Base-by-base conservation (phyloP, 2,113 vertebrate genomes). In the Illadopsis cleaveri region DNA sequence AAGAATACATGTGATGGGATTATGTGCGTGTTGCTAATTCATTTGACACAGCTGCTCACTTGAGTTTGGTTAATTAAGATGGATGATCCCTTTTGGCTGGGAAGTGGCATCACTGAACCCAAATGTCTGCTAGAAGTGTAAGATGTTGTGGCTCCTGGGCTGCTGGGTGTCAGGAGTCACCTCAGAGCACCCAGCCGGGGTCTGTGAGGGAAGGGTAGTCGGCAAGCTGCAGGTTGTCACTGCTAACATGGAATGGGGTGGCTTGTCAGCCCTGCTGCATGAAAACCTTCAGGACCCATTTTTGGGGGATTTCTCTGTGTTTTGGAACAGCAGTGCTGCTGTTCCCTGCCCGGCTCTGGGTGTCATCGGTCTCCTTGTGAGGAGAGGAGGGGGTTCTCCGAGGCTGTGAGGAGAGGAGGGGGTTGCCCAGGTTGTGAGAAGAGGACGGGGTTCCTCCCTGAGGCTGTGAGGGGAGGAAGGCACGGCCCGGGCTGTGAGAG, bases 161-260 rank as follows among this genome's bases (percentile, higher is more conserved):
- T 33, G 68, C 11, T 1, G 4, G 37, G 37, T 48, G 21, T 61
- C 70, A 37, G 51, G 50, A 64, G 9, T 54, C 7, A 13, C 20
- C 15, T 82, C 20, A 18, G 71, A 37, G 61, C 6, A 3, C 20
- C 15, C 2, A 3, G 10, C 28, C 1, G 3, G 76, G 17, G 12
- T 8, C 35, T 33, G 10, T 23, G 25, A 6, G 6, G 50, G 28
- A 25, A 45, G 9, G 6, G 9, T 15, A 20, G 10, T 33, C 1
- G 9, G 35, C 1, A 5, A 25, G 37, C 7, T 5, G 65, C 62
- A 4, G 24, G 8, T 5, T 12, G 16, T 23, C 17, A 2, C 22
- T 8, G 22, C 12, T 48, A 2, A 17, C 5, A 1, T 9, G 6
- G 16, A 28, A 40, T 0, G 0, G 11, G 25, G 44, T 1, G 1